Evolutionary conservation across 2,888 invertebrate genomes (phyloP).

Genomic region (Poecilus cupreus): DNA sequence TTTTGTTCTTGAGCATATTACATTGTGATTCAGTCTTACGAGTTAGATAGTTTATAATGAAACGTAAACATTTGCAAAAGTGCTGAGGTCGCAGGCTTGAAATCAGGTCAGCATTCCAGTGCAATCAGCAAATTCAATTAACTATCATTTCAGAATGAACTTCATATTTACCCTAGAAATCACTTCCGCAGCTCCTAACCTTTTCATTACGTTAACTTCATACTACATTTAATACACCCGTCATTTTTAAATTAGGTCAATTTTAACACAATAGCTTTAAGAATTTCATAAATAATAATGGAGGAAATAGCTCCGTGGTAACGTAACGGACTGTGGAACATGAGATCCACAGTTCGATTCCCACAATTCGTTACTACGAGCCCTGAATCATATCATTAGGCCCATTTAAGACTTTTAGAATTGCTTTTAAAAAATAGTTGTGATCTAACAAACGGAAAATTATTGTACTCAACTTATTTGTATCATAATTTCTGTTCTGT

Average conservation of each 20-base stretch:
- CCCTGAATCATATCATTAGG: too few relatives aligned
- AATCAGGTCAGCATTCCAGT: constrained; percentile 16
- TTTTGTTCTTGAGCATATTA: background rate
- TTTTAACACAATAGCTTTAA: background rate
- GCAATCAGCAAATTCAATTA: constrained; percentile 40
- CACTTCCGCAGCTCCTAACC: constrained; percentile 8
- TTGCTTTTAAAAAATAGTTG: too few relatives aligned
- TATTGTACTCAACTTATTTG: too few relatives aligned
- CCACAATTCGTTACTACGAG: too few relatives aligned
- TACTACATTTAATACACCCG: background rate
- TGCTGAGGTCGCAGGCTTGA: background rate
- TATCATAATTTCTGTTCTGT: too few relatives aligned
- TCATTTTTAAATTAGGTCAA: background rate
- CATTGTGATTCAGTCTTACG: too few relatives aligned
- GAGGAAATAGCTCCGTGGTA: too few relatives aligned
- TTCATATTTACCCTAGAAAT: constrained; percentile 10
- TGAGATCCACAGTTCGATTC: too few relatives aligned
- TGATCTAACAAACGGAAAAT: too few relatives aligned
- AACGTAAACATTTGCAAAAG: constrained; percentile 22
- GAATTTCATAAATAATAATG: background rate
- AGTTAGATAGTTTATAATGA: too few relatives aligned
- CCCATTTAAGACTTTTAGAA: too few relatives aligned
- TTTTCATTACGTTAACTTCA: background rate
- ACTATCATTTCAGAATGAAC: background rate
- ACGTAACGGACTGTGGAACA: too few relatives aligned